Evolutionary conservation across 1,140 invertebrate genomes (phyloP), one percentile per base, ranked within the genome.

Genomic region (Cyclina sinensis): DNA sequence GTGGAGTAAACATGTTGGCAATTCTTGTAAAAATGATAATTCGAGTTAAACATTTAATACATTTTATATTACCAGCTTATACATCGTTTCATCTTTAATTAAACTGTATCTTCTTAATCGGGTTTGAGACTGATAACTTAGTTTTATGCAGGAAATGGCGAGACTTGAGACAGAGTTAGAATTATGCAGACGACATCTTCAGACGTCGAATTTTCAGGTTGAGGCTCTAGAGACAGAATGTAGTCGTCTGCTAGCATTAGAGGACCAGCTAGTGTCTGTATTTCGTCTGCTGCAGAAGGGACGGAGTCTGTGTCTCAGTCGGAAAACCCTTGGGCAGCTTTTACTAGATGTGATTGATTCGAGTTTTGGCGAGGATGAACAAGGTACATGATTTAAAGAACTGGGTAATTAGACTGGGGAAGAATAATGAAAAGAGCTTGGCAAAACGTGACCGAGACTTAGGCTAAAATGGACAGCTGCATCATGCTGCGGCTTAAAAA

Each of bases 191-290:
- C 86, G 86, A 51, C 86, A 88, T 57, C 79, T 88, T 7, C 86
- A 88, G 30, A 88, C 86, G 37, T 18, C 86, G 39, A 88, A 88
- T 43, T 88, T 88, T 30, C 86, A 88, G 37, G 86, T 88, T 7
- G 86, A 88, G 79, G 86, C 86, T 21, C 68, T 88, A 12, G 86
- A 88, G 68, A 88, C 86, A 46, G 86, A 88, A 24, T 88, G 86
- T 21, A 82, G 86, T 76, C 86, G 86, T 59, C 79, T 88, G 43
- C 79, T 88, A 4, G 24, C 86, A 1, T 59, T 88, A 37, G 86
- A 88, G 30, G 86, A 88, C 51, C 86, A 88, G 32, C 80, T 88
- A 21, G 86, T 88, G n/a, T 81, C 76, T 2, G 86, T 88, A 18
- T 88, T 88, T 46, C 70, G 59, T 27, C 51, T 88, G 27, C 79